These are phyloP conservation scores for Dromaius novaehollandiae DNA, from an alignment of 2,113 vertebrate genomes.

Conservation along the genomic window DNA sequence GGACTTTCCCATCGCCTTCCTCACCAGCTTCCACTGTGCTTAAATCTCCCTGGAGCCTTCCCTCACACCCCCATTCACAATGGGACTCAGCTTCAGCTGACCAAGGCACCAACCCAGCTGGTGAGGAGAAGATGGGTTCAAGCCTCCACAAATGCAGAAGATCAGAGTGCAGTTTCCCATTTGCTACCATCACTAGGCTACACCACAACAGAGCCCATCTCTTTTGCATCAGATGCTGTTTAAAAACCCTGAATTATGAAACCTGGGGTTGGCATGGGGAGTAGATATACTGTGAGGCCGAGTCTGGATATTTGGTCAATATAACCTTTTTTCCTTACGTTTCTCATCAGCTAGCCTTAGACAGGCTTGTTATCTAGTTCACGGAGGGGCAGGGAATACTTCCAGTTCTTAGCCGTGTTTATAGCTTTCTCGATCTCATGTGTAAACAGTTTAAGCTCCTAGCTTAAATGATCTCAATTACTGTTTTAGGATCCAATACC, in stretches of 20 bases:
- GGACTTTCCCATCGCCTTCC: not conserved
- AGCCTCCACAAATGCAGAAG: not conserved
- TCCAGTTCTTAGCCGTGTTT: constrained; percentile 1
- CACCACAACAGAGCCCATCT: not conserved
- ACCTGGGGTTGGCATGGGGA: not conserved
- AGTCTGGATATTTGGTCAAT: not conserved
- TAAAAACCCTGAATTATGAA: not conserved
- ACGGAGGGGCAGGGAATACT: not conserved
- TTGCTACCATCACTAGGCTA: not conserved
- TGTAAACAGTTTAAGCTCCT: constrained; percentile 30
- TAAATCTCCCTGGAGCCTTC: not conserved
- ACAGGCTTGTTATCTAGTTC: constrained; percentile 5
- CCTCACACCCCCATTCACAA: not conserved
- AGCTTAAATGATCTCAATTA: not conserved
- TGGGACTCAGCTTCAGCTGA: not conserved
- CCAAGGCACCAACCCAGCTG: not conserved
- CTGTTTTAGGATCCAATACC: not conserved
- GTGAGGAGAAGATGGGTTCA: not conserved
- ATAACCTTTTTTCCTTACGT: not conserved
- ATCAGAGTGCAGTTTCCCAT: not conserved
- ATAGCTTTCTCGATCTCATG: not conserved
- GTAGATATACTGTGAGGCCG: not conserved
- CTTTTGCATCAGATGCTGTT: not conserved
- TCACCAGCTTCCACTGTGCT: not conserved
- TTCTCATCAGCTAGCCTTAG: constrained; percentile 5